Evolutionary conservation across 2,113 vertebrate species (phyloP).

Genomic region (Hemichromis elongatus): DNA sequence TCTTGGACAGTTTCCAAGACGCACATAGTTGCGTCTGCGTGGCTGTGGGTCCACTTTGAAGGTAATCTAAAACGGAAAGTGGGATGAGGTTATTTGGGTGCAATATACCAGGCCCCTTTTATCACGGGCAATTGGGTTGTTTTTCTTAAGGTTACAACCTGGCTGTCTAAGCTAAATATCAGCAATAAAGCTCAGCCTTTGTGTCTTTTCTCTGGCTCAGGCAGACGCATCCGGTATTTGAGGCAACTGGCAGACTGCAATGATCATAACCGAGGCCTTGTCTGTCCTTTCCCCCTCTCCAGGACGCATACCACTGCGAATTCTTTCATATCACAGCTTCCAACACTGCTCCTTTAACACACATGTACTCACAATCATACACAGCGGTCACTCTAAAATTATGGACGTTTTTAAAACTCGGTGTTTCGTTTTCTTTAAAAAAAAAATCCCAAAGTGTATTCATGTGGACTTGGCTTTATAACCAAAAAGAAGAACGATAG

Average conservation of each 20-base stretch:
- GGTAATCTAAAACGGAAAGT: slow-evolving; percentile 57
- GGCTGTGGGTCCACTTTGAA: slow-evolving; percentile 31
- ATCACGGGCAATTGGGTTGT: slow-evolving; percentile 76
- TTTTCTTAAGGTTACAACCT: slow-evolving; percentile 78
- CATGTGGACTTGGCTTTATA: neutral
- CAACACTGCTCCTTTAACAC: neutral
- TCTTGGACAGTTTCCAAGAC: slow-evolving; percentile 3
- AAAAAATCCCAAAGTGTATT: neutral
- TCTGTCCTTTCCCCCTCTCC: slow-evolving; percentile 30
- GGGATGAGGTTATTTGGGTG: slow-evolving; percentile 61
- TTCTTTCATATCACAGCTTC: neutral
- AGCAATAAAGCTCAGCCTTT: slow-evolving; percentile 75
- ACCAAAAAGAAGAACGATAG: neutral
- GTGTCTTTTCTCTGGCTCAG: slow-evolving; percentile 66
- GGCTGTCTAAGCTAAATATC: slow-evolving; percentile 77
- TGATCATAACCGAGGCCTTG: slow-evolving; percentile 99
- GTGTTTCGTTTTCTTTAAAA: neutral
- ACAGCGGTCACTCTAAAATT: neutral
- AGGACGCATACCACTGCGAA: slow-evolving; percentile 1
- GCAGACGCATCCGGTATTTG: slow-evolving; percentile 70
- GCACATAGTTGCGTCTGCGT: slow-evolving; percentile 16
- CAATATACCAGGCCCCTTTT: slow-evolving; percentile 68
- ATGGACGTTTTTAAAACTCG: neutral
- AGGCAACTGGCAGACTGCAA: slow-evolving; percentile 80
- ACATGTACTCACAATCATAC: neutral